Conservation (phyloP, 2,888 invertebrate species). For the Brenthis daphne region DNA sequence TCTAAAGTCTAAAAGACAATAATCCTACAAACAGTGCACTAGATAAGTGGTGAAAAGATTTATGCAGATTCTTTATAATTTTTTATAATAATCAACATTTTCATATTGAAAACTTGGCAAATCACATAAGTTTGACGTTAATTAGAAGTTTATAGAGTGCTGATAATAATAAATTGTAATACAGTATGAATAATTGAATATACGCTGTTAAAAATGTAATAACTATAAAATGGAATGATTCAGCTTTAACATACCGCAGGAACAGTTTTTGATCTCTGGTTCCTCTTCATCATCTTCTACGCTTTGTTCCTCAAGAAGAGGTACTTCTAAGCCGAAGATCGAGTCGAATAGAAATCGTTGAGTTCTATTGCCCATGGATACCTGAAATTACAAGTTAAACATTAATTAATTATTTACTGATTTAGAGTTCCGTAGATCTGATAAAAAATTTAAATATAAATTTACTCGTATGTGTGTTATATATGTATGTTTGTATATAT, state of each 20-base stretch:
- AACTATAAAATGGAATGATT: not conserved
- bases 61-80: no score
- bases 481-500: no score
- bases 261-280: slow-evolving; percentile 84
- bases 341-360: slow-evolving; percentile 88
- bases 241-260: slow-evolving; percentile 84
- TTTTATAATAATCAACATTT: no score
- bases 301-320: slow-evolving; percentile 78
- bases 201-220: slow-evolving; percentile 11
- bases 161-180: no score
- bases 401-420: not conserved
- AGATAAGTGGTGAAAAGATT: not conserved
- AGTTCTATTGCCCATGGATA: slow-evolving; percentile 77
- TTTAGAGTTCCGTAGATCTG: not conserved
- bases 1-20: slow-evolving; percentile 2
- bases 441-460: no score
- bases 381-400: slow-evolving; percentile 51
- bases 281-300: slow-evolving; percentile 83
- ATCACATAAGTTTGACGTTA: no score
- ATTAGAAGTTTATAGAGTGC: no score
- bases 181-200: no score
- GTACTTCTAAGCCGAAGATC: slow-evolving; percentile 85
- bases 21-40: not conserved
- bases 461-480: no score
- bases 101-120: no score